Percentiles rank a stretch among this genome's conserved stretches.
phyloP scores from a whole-genome alignment of 2,888 invertebrate genomes.

The Ptychoptera contaminata region DNA sequence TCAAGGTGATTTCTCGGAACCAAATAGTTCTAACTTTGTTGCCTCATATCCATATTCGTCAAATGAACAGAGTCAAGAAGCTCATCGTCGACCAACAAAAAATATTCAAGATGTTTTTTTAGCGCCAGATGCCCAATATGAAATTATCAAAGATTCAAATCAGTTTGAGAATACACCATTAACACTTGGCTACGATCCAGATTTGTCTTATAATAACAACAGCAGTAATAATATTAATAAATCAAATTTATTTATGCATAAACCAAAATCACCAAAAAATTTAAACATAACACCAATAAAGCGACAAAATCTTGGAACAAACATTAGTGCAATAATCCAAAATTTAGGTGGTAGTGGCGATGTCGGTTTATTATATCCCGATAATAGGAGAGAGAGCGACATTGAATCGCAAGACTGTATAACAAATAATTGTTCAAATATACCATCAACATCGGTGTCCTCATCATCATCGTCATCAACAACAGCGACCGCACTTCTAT shows the following conservation, averaged over 20 bases:
- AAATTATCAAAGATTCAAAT: constrained; percentile 28
- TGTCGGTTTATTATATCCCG: constrained; percentile 28
- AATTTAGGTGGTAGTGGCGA: constrained; percentile 31
- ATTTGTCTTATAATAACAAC: constrained; percentile 10
- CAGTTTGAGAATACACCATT: constrained; percentile 14
- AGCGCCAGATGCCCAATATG: constrained; percentile 47
- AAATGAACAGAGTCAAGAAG: constrained; percentile 30
- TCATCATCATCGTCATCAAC: constrained; percentile 7
- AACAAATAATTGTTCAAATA: background rate
- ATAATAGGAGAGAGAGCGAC: constrained; percentile 11
- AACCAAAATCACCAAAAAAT: constrained; percentile 16
- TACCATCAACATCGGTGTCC: too few species aligned
- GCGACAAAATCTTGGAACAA: constrained; percentile 28
- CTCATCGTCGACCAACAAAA: constrained; percentile 29
- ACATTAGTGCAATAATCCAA: constrained; percentile 33
- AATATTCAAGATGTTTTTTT: constrained; percentile 30
- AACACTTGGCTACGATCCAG: constrained; percentile 15
- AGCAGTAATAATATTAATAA: constrained; percentile 4
- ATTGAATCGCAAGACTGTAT: constrained; percentile 3
- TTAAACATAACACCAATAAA: constrained; percentile 23
- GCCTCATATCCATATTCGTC: constrained; percentile 29
- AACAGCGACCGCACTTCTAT: constrained; percentile 9
- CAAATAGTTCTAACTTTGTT: constrained; percentile 21
- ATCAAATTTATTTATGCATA: constrained; percentile 10
- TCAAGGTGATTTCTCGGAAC: constrained; percentile 1